Evolutionary conservation across 2,797 vertebrate genomes (phyloP).

Genomic region (Thamnophis elegans): DNA sequence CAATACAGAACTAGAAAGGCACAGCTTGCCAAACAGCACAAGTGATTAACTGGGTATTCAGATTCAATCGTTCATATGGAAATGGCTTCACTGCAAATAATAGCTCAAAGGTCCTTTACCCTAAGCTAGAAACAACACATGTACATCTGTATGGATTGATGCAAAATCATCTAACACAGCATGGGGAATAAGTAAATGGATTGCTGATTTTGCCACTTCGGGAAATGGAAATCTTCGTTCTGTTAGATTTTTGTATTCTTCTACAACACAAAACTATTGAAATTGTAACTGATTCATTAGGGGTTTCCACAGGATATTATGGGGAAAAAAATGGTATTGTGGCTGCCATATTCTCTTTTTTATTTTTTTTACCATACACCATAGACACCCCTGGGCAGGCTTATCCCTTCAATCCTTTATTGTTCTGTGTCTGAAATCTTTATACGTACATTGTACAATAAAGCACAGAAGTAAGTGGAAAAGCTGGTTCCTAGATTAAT

Average conservation of each 20-base stretch:
- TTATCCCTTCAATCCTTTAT: background rate
- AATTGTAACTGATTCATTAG: background rate
- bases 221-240: background rate
- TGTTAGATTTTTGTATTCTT: background rate
- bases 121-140: background rate
- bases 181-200: background rate
- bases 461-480: background rate
- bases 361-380: background rate
- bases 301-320: background rate
- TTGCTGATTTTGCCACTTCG: background rate
- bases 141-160: background rate
- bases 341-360: background rate
- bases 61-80: background rate
- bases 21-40: background rate
- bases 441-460: background rate
- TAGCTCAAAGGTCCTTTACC: background rate
- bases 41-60: background rate
- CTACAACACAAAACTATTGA: background rate
- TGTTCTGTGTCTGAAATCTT: background rate
- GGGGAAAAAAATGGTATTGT: background rate
- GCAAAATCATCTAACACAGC: background rate
- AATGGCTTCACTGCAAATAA: background rate
- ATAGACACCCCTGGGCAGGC: background rate
- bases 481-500: background rate
- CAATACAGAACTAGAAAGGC: background rate